These are phyloP conservation scores for Euphydryas editha DNA, from an alignment of 2,888 invertebrate genomes.

Conservation along the genomic window DNA sequence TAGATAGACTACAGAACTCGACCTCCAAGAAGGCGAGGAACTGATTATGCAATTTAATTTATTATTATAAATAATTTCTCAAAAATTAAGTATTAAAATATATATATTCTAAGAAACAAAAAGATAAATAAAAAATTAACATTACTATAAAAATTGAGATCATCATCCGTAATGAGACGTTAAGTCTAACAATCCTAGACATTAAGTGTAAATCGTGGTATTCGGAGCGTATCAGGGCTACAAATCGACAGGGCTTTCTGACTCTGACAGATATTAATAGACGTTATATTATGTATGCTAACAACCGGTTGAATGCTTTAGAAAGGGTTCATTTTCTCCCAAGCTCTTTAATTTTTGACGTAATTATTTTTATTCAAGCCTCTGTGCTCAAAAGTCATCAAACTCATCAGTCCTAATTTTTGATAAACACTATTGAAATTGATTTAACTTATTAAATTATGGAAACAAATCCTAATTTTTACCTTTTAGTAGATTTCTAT, in stretches of 20 bases:
- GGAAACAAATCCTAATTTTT: no score
- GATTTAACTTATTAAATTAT: no score
- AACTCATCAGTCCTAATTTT: no score
- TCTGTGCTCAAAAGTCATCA: no score
- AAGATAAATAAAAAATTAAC: neutral
- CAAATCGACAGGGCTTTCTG: conserved; percentile 40
- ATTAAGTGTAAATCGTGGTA: conserved; percentile 37
- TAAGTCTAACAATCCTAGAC: conserved; percentile 29
- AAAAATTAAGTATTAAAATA: neutral
- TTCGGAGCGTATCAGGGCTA: conserved; percentile 37
- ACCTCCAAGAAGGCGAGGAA: no score
- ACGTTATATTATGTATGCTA: conserved; percentile 18
- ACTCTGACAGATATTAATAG: conserved; percentile 37
- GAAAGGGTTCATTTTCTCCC: conserved; percentile 14
- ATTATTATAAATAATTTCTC: no score
- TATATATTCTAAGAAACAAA: neutral
- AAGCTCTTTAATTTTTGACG: neutral
- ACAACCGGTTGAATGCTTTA: conserved; percentile 8
- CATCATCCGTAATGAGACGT: conserved; percentile 24
- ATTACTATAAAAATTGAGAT: conserved; percentile 2
- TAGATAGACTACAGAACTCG: no score
- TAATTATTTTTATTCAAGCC: neutral
- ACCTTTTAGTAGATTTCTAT: no score
- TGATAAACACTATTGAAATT: no score
- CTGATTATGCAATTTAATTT: no score